Evolutionary conservation across 2,888 invertebrate genomes (phyloP).

Genomic region (Auanema sp.): DNA sequence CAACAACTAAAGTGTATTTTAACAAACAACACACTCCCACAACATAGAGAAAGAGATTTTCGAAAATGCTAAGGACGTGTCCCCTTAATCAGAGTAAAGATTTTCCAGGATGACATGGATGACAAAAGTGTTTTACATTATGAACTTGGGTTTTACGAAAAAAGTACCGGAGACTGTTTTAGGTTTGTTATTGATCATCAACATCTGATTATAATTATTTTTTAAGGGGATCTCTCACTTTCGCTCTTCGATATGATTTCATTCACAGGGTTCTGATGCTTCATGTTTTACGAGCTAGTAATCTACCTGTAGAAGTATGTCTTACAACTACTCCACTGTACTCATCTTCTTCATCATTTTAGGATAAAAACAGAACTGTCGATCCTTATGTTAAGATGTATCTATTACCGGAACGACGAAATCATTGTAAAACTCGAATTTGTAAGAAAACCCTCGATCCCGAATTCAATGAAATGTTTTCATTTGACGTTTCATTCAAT

Average conservation of each 20-base stretch:
- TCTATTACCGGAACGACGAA: conserved; percentile 80
- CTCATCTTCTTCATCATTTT: background rate
- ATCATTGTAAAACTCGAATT: conserved; percentile 81
- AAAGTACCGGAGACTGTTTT: conserved; percentile 74
- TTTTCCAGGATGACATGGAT: conserved; percentile 48
- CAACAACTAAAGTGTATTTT: too few species aligned
- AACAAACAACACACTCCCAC: too few species aligned
- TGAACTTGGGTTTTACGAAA: conserved; percentile 76
- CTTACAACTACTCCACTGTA: background rate
- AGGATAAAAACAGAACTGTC: conserved; percentile 71
- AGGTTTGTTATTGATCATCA: conserved; percentile 59
- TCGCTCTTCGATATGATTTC: conserved; percentile 79
- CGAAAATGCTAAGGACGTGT: too few species aligned
- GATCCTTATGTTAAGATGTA: conserved; percentile 86
- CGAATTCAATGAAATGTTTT: conserved; percentile 71
- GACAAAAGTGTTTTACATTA: conserved; percentile 59
- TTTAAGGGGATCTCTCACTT: conserved; percentile 75
- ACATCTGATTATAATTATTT: background rate
- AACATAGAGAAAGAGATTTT: too few species aligned
- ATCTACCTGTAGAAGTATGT: conserved; percentile 72
- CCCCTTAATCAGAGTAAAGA: background rate
- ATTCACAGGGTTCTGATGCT: conserved; percentile 78
- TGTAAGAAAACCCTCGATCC: conserved; percentile 47
- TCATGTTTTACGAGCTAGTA: conserved; percentile 59
- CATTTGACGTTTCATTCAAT: conserved; percentile 79